Conservation (phyloP, 2,113 vertebrate species). For the Anser brachyrhynchus region DNA sequence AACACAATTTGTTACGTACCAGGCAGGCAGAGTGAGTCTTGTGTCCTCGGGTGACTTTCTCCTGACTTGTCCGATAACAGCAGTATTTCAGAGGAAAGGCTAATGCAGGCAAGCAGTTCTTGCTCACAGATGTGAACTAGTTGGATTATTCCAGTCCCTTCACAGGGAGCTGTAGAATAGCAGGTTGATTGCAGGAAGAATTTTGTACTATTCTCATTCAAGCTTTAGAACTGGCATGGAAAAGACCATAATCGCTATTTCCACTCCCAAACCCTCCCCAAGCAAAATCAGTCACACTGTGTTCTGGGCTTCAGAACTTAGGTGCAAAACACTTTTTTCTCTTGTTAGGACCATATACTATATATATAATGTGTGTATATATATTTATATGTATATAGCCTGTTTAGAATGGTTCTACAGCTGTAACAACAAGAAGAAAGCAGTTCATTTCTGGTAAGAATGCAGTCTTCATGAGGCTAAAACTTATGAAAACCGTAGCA, state of each 20-base stretch:
- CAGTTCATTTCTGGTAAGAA: neutral
- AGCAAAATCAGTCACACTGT: neutral
- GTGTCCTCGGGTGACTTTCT: neutral
- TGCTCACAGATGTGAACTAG: neutral
- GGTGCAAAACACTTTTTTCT: neutral
- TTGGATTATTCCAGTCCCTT: neutral
- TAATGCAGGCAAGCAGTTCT: neutral
- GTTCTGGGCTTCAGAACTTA: neutral
- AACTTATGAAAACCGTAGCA: neutral
- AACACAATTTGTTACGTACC: neutral
- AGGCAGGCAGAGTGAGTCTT: neutral
- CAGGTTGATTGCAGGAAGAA: constrained; percentile 36
- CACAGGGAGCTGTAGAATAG: constrained; percentile 10
- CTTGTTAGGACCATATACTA: neutral
- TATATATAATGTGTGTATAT: neutral
- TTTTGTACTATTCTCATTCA: neutral
- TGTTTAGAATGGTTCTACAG: neutral
- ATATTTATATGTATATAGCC: neutral
- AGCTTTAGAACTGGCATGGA: neutral
- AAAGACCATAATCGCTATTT: neutral
- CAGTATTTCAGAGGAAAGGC: neutral
- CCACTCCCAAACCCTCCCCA: neutral
- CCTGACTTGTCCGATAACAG: neutral
- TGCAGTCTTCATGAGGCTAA: neutral
- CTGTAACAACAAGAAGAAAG: neutral